Evolutionary conservation across 2,797 vertebrate genomes (phyloP), one percentile per base, ranked within the genome.

Genomic region (Anolis apletophallus): DNA sequence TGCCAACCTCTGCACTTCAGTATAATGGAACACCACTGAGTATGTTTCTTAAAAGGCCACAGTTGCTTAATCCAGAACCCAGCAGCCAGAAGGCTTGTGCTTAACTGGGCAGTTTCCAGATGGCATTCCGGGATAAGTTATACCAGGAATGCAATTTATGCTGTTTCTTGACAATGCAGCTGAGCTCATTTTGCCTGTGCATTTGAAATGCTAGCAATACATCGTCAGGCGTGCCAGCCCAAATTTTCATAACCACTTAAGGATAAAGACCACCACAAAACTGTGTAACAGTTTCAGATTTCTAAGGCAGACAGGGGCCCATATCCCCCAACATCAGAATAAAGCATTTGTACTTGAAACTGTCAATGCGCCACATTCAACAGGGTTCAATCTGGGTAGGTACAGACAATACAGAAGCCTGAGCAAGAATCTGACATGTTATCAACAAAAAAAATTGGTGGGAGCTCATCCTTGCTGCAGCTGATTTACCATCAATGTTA

Each of bases 141-240:
- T 54, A 72, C 19, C 19, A 64, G 14, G 19, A 55, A 71, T 32
- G 0, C 67, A 52, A n/a, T 67, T 72, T 88, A 29, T 36, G 34
- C 68, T 46, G 10, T n/a, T 77, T 81, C 32, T 73, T 55, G 57
- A 46, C 50, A 50, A 79, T 57, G 79, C 74, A 86, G 84, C 34
- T 55, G 29, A 83, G 57, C 50, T 73, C 29, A 78, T 29, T 73
- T 29, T 80, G 50, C 71, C 77, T 75, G 26, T 50, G 34, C 77
- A 50, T 83, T 80, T 80, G 83, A 82, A 85, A 73, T 85, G 19
- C 80, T 55, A 50, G 81, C 57, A 67, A 83, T 83, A 74, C 14
- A 54, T 79, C 84, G 64, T n/a, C 21, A 32, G 19, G 6, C 82
- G 21, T 40, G 55, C 55, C 46, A 79, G 5, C 68, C 68, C 50